Evolutionary conservation across 2,113 vertebrate genomes (phyloP).

Genomic region (Ophthalmolycus amberensis): DNA sequence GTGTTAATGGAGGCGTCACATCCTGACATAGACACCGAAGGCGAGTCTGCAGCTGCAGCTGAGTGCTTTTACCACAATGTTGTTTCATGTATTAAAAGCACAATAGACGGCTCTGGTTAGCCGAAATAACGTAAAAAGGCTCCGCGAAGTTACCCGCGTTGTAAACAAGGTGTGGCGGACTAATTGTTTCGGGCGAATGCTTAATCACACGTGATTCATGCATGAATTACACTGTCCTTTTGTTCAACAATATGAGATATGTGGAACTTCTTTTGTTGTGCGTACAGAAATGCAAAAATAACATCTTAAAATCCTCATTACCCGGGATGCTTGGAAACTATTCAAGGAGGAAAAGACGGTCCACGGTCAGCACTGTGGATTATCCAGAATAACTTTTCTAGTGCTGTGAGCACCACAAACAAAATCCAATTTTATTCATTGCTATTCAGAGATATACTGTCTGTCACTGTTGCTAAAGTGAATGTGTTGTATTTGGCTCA

Average conservation of each 20-base stretch:
- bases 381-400: background rate
- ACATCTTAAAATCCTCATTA: background rate
- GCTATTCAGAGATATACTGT: background rate
- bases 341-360: background rate
- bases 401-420: background rate
- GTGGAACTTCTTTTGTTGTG: background rate
- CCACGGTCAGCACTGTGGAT: background rate
- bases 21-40: constrained; percentile 58
- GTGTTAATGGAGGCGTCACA: constrained; percentile 69
- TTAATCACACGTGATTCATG: constrained; percentile 6
- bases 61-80: constrained; percentile 23
- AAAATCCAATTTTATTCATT: background rate
- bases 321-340: background rate
- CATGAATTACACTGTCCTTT: background rate
- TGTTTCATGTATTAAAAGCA: constrained; percentile 40
- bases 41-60: constrained; percentile 33
- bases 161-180: constrained; percentile 7
- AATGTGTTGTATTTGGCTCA: background rate
- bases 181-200: constrained; percentile 17
- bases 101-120: constrained; percentile 18
- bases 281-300: background rate
- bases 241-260: constrained; percentile 4
- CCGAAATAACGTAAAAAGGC: background rate
- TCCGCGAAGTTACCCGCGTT: background rate
- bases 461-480: background rate